Evolutionary conservation across 2,888 invertebrate genomes (phyloP).

Genomic region (Caenorhabditis afra): DNA sequence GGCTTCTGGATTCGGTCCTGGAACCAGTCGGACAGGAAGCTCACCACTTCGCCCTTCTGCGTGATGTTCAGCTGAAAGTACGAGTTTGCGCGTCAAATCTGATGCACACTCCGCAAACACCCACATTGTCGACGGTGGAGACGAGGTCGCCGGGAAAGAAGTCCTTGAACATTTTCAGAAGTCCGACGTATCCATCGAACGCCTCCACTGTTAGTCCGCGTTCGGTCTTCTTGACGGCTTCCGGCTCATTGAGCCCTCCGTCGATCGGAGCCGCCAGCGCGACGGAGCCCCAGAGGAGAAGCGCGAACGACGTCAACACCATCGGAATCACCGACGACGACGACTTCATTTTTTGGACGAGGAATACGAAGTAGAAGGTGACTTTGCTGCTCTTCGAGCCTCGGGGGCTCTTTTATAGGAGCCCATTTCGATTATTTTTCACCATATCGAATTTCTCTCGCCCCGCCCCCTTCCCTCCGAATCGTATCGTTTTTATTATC

Average conservation of each 20-base stretch:
- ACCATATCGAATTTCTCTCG: too few species aligned
- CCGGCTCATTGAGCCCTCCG: conserved; percentile 20
- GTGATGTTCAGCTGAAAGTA: conserved; percentile 63
- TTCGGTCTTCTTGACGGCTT: conserved; percentile 25
- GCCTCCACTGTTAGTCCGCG: conserved; percentile 60
- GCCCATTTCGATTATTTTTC: too few species aligned
- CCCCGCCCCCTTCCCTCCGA: too few species aligned
- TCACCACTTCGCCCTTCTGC: conserved; percentile 62
- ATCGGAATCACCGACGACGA: too few species aligned
- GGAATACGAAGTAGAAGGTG: too few species aligned
- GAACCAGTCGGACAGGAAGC: conserved; percentile 64
- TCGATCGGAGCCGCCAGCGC: too few species aligned
- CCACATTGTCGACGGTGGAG: conserved; percentile 33
- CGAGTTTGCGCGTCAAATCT: background rate
- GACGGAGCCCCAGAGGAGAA: too few species aligned
- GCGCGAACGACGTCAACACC: too few species aligned
- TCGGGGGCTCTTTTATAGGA: too few species aligned
- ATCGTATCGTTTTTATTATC: too few species aligned
- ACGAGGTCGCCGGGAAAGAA: conserved; percentile 40
- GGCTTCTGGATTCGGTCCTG: conserved; percentile 61
- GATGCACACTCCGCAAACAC: background rate
- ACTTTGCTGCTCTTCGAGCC: too few species aligned
- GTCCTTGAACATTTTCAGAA: conserved; percentile 64
- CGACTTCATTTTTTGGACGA: too few species aligned
- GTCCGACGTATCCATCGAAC: conserved; percentile 61